Conservation (phyloP, 2,888 invertebrate genomes). For the Criorhina ranunculi region DNA sequence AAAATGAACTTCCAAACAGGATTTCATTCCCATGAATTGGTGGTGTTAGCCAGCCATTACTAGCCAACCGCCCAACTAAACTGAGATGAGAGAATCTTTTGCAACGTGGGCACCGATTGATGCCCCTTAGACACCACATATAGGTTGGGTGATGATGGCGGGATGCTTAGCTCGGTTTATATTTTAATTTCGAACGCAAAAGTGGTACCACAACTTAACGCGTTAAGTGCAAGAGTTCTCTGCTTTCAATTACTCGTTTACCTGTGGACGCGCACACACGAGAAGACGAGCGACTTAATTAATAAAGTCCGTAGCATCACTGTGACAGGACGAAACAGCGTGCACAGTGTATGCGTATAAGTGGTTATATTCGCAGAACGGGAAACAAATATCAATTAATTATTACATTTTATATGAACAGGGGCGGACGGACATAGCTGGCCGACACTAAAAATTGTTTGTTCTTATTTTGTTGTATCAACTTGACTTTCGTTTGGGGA, state of each 20-base stretch:
- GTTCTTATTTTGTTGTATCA: constrained; percentile 57
- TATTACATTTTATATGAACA: constrained; percentile 58
- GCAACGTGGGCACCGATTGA: constrained; percentile 61
- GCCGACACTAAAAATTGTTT: constrained; percentile 53
- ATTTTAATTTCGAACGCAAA: constrained; percentile 58
- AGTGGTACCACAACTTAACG: constrained; percentile 51
- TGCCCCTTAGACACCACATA: constrained; percentile 14
- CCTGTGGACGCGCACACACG: constrained; percentile 31
- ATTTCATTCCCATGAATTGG: constrained; percentile 71
- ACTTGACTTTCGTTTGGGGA: constrained; percentile 46
- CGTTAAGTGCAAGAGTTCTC: constrained; percentile 28
- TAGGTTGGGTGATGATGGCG: constrained; percentile 65
- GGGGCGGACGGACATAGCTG: constrained; percentile 29
- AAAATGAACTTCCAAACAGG: constrained; percentile 67
- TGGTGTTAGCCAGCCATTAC: constrained; percentile 17
- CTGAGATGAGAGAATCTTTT: constrained; percentile 16
- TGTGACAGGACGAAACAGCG: constrained; percentile 43
- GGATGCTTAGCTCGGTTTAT: constrained; percentile 49
- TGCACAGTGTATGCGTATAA: constrained; percentile 24
- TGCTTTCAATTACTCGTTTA: constrained; percentile 58
- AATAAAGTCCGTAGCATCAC: constrained; percentile 54
- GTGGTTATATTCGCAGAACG: constrained; percentile 50
- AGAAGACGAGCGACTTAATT: constrained; percentile 62
- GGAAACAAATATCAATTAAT: constrained; percentile 75
- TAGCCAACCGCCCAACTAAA: constrained; percentile 45